Conservation (phyloP, 2,888 invertebrate species). For the Phortica okadai region DNA sequence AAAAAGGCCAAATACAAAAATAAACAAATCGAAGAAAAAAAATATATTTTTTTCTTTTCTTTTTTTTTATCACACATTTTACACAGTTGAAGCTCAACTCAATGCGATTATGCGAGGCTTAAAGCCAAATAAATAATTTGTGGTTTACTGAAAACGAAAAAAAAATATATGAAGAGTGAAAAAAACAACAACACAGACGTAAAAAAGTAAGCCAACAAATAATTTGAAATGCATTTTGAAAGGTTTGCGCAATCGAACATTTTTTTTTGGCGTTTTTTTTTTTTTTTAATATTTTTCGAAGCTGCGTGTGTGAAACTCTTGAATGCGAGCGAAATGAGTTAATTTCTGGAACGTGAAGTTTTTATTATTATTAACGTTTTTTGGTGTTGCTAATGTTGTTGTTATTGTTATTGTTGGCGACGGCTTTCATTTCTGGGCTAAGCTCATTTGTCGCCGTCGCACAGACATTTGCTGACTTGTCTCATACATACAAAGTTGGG, state of each 20-base stretch:
- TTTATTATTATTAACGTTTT: constrained; percentile 23
- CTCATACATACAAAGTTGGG: background rate
- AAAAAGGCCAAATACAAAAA: constrained; percentile 17
- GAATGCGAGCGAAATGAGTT: constrained; percentile 14
- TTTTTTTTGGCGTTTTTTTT: no score
- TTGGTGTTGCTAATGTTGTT: background rate
- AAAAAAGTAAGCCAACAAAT: background rate
- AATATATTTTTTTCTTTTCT: background rate
- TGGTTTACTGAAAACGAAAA: constrained; percentile 34
- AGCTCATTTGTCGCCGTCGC: constrained; percentile 34
- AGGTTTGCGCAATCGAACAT: constrained; percentile 21
- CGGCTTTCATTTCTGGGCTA: constrained; percentile 24
- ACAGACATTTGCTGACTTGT: background rate
- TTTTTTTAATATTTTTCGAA: background rate
- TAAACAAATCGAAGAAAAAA: background rate
- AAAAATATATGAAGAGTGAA: background rate
- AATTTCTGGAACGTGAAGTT: constrained; percentile 27
- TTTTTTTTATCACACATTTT: background rate
- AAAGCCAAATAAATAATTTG: constrained; percentile 37
- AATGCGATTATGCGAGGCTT: background rate
- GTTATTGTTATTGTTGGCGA: constrained; percentile 14
- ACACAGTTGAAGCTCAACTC: constrained; percentile 10
- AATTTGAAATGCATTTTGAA: constrained; percentile 19
- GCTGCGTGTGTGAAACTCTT: background rate
- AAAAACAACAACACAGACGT: background rate